phyloP scores from a whole-genome alignment of 2,797 vertebrate species.

The Eulemur mongoz region DNA sequence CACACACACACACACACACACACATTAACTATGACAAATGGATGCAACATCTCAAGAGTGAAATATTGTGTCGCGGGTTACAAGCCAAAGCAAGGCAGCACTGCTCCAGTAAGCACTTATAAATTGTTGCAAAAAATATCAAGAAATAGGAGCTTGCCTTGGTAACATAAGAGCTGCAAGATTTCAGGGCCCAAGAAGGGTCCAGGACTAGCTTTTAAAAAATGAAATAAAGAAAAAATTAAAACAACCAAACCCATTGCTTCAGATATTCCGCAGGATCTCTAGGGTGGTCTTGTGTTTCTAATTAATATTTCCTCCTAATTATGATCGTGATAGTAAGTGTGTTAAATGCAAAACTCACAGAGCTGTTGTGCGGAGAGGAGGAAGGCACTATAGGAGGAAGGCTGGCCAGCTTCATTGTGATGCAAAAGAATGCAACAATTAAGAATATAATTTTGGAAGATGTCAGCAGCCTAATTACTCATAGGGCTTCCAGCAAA shows the following conservation, averaged over 20 bases:
- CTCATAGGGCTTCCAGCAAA: slow-evolving; percentile 85
- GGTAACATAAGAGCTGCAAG: background rate
- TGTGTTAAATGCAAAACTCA: slow-evolving; percentile 72
- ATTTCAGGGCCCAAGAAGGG: slow-evolving; percentile 32
- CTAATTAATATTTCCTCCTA: slow-evolving; percentile 72
- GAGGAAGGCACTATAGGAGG: slow-evolving; percentile 13
- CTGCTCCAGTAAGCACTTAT: slow-evolving; percentile 68
- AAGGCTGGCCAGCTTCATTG: slow-evolving; percentile 81
- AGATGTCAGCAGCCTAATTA: slow-evolving; percentile 86
- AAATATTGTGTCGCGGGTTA: slow-evolving; percentile 76
- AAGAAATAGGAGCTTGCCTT: slow-evolving; percentile 22
- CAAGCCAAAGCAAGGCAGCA: slow-evolving; percentile 73
- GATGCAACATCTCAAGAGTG: slow-evolving; percentile 80
- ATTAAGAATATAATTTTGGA: slow-evolving; percentile 88
- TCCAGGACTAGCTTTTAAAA: background rate
- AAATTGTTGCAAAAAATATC: slow-evolving; percentile 75
- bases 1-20: background rate
- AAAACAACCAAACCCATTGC: slow-evolving; percentile 71
- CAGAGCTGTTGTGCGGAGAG: background rate
- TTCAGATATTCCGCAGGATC: slow-evolving; percentile 74
- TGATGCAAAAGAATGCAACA: slow-evolving; percentile 87
- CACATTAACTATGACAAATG: slow-evolving; percentile 79
- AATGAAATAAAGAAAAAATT: slow-evolving; percentile 29
- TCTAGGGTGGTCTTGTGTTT: slow-evolving; percentile 78
- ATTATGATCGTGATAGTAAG: slow-evolving; percentile 64